Evolutionary conservation across 2,797 vertebrate genomes (phyloP).

Genomic region (Sebastolobus alascanus): DNA sequence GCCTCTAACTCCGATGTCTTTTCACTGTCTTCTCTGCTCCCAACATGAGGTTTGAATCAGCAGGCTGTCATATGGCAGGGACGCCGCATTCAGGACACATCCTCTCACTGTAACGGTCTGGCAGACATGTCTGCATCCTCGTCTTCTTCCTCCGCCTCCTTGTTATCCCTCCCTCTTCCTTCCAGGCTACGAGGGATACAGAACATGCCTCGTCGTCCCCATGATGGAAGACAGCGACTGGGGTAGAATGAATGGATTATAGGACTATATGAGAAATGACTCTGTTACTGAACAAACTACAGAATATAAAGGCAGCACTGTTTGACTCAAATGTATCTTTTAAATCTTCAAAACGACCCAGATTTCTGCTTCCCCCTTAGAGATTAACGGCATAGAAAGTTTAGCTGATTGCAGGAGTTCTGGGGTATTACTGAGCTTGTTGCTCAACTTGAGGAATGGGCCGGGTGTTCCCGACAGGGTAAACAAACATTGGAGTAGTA

Average conservation of each 20-base stretch:
- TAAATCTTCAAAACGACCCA: slow-evolving; percentile 51
- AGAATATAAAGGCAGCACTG: slow-evolving; percentile 49
- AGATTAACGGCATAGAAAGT: slow-evolving; percentile 55
- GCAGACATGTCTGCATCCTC: slow-evolving; percentile 62
- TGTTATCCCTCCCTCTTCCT: slow-evolving; percentile 58
- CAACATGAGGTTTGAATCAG: slow-evolving; percentile 75
- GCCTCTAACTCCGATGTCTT: slow-evolving; percentile 30
- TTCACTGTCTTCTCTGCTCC: slow-evolving; percentile 43
- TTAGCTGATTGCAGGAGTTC: slow-evolving; percentile 63
- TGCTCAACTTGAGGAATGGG: slow-evolving; percentile 64
- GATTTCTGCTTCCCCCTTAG: slow-evolving; percentile 20
- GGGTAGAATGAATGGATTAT: slow-evolving; percentile 39
- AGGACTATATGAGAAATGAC: slow-evolving; percentile 32
- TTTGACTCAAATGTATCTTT: slow-evolving; percentile 32
- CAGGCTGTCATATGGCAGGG: slow-evolving; percentile 63
- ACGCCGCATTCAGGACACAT: slow-evolving; percentile 66
- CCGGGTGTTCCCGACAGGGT: slow-evolving; percentile 59
- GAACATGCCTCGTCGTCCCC: slow-evolving; percentile 22
- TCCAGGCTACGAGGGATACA: slow-evolving; percentile 49
- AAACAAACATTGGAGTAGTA: slow-evolving; percentile 74
- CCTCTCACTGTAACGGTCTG: slow-evolving; percentile 68
- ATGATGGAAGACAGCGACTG: slow-evolving; percentile 37
- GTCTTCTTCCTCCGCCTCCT: slow-evolving; percentile 38
- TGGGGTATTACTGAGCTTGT: slow-evolving; percentile 60
- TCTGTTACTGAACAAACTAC: slow-evolving; percentile 23